A percentile compares a stretch with the other conserved stretches of the same genome.
Conservation (phyloP, 2,113 vertebrate genomes). For the Microtus pennsylvanicus region DNA sequence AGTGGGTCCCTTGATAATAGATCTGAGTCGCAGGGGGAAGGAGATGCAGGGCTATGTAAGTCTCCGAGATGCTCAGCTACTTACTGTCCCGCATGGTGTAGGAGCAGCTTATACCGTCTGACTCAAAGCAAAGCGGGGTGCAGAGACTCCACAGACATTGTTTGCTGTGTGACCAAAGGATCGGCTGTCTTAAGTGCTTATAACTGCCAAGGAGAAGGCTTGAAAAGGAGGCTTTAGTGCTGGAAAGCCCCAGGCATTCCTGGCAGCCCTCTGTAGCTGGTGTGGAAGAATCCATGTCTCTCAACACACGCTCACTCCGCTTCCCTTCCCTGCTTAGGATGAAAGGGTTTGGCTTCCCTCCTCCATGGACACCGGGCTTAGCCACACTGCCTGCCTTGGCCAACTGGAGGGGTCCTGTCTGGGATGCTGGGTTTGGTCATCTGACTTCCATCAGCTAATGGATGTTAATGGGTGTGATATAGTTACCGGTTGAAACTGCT, state of each 20-base stretch:
- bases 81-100: fast-evolving
- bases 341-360: background rate
- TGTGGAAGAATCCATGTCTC: too few relatives aligned
- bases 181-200: background rate
- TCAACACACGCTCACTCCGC: background rate
- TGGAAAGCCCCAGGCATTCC: background rate
- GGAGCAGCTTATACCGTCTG: background rate
- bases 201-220: background rate
- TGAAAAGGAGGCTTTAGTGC: background rate
- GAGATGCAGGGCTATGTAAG: background rate
- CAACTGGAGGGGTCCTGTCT: fast-evolving
- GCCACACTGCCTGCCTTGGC: too few relatives aligned
- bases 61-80: background rate
- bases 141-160: background rate
- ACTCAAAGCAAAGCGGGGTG: background rate
- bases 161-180: background rate
- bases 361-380: fast-evolving
- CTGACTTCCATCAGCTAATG: background rate
- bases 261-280: too few relatives aligned
- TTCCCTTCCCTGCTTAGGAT: background rate
- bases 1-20: slow-evolving; percentile 15
- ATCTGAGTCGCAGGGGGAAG: background rate
- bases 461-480: background rate
- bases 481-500: background rate
- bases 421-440: background rate